Evolutionary conservation across 2,113 vertebrate genomes (phyloP), one percentile per base, ranked within the genome.

Genomic region (Notiomystis cincta): DNA sequence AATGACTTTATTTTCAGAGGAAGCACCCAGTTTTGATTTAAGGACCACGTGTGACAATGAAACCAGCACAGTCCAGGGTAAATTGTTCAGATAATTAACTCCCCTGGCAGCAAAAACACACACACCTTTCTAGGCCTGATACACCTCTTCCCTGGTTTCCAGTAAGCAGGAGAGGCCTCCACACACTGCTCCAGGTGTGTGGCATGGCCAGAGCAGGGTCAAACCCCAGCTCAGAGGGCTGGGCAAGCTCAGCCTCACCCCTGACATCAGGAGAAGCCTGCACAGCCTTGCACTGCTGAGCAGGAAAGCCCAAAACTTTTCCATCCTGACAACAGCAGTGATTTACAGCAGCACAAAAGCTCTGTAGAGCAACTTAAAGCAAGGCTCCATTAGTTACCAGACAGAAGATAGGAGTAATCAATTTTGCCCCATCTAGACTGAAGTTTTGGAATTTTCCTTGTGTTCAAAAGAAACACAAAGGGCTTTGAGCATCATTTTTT

Each of bases 271-370:
- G n/a, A n/a, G n/a, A n/a, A n/a, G n/a, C n/a, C n/a, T n/a, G n/a
- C n/a, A n/a, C n/a, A 88, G 57, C 76, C 76, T 27, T 45, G 67
- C 61, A 13, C 57, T 62, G 33, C 72, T 1, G 10, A 82, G 37
- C 77, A 40, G 30, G 71, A 86, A 83, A 93, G 60, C 82, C 92
- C 82, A 50, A 73, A 95, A 84, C 76, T 91, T 95, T 56, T 48
- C 90, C 61, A 37, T 69, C 87, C 37, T 89, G 94, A 94, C 87
- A 94, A 40, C 60, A 57, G 48, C 80, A 67, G 80, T 93, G 94
- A 97, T 96, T 96, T 97, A 95, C 95, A 97, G 2, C 69, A 87
- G 37, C 69, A 92, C 93, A 87, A 95, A 91, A 92, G 69, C 87
- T 93, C 89, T 87, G 80, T 42, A 76, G 72, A 94, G 94, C 90